Evolutionary conservation across 2,113 vertebrate genomes (phyloP).

Genomic region (Mus pahari): DNA sequence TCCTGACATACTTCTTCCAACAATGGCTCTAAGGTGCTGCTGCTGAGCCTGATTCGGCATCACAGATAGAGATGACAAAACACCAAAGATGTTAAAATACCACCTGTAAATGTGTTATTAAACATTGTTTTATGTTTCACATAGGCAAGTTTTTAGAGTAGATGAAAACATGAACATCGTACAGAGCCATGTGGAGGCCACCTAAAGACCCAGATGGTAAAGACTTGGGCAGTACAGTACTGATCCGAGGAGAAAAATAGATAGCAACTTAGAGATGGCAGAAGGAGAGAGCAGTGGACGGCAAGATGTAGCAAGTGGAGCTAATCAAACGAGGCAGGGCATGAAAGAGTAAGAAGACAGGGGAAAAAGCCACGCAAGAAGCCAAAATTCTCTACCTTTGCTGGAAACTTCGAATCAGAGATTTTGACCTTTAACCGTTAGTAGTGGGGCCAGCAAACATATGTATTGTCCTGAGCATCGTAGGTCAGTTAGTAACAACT

Average conservation of each 20-base stretch:
- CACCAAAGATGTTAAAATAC: not conserved
- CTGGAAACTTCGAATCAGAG: not conserved
- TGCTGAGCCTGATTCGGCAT: not conserved
- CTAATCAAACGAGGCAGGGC: not conserved
- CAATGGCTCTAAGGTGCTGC: not conserved
- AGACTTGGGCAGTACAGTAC: not conserved
- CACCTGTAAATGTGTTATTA: not conserved
- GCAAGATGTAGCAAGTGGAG: conserved; percentile 31
- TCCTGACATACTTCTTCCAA: not conserved
- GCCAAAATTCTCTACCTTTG: conserved; percentile 19
- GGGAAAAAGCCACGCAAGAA: not conserved
- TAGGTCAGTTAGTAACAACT: not conserved
- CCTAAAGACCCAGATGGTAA: not conserved
- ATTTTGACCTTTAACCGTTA: conserved; percentile 26
- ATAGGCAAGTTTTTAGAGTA: not conserved
- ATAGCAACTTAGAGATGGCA: not conserved
- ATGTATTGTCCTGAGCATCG: not conserved
- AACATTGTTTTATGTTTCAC: not conserved
- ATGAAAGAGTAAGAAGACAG: not conserved
- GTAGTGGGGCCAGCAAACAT: not conserved
- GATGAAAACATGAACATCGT: not conserved
- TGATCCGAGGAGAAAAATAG: not conserved
- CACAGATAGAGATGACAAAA: not conserved
- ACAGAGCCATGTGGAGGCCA: not conserved
- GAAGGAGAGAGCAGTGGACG: conserved; percentile 2